Percentiles rank a stretch among this genome's conserved stretches.
Conservation (phyloP, 1,140 invertebrate genomes). For the Drosophila nebulosa region DNA sequence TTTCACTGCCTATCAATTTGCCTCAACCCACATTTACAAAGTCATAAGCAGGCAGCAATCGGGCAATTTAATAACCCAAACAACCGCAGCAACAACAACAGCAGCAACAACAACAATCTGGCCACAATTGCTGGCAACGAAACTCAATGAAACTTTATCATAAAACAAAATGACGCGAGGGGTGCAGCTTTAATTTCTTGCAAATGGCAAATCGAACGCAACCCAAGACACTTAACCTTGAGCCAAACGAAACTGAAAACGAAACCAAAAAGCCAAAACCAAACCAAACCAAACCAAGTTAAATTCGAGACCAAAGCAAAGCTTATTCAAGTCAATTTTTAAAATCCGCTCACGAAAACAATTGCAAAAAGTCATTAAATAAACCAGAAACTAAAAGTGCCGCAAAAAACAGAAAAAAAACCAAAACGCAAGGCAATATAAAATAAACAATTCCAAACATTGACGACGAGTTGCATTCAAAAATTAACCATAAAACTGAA, state of each 20-base stretch:
- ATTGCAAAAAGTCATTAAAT: slow-evolving; percentile 77
- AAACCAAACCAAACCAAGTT: slow-evolving; percentile 9
- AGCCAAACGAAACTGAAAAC: slow-evolving; percentile 23
- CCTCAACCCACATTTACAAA: slow-evolving; percentile 61
- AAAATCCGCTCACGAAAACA: slow-evolving; percentile 79
- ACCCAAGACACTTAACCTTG: slow-evolving; percentile 64
- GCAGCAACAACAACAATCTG: slow-evolving; percentile 7
- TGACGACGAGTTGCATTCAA: slow-evolving; percentile 65
- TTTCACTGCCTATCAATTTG: slow-evolving; percentile 33
- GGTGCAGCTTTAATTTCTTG: slow-evolving; percentile 65
- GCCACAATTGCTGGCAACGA: slow-evolving; percentile 48
- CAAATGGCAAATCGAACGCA: slow-evolving; percentile 63
- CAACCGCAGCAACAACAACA: background rate
- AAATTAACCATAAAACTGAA: slow-evolving; percentile 45
- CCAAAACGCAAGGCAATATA: background rate
- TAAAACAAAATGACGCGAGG: slow-evolving; percentile 34
- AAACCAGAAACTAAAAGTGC: slow-evolving; percentile 74
- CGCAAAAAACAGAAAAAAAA: slow-evolving; percentile 31
- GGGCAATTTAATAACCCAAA: slow-evolving; percentile 45
- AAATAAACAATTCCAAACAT: slow-evolving; percentile 34
- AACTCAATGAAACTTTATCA: slow-evolving; percentile 68
- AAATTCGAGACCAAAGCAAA: slow-evolving; percentile 34
- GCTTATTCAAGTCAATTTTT: slow-evolving; percentile 68
- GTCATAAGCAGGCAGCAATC: slow-evolving; percentile 60
- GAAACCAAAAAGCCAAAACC: slow-evolving; percentile 10